Evolutionary conservation across 2,113 vertebrate genomes (phyloP).

Genomic region (Zootoca vivipara): DNA sequence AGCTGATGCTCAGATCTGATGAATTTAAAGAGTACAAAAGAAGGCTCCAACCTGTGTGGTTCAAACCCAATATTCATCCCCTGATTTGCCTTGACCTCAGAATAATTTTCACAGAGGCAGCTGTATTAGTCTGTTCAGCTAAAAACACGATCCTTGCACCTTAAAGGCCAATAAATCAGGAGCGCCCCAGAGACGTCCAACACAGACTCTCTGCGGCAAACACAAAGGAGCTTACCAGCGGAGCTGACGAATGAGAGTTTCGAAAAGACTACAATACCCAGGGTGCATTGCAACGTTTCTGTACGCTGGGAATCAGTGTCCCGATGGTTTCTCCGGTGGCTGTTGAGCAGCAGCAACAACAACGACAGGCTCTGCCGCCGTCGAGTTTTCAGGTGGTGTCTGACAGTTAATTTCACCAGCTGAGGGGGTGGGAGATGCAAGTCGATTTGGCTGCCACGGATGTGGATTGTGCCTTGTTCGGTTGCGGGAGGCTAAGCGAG

Average conservation of each 20-base stretch:
- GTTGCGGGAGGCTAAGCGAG: neutral
- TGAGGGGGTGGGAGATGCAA: too few species aligned
- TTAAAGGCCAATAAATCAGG: neutral
- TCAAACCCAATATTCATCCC: neutral
- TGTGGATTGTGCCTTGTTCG: neutral
- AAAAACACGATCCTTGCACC: neutral
- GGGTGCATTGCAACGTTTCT: neutral
- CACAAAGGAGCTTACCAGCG: neutral
- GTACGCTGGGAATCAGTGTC: neutral
- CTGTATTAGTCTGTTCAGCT: neutral
- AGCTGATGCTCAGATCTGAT: neutral
- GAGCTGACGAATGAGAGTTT: too few species aligned
- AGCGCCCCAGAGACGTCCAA: too few species aligned
- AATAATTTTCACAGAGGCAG: neutral
- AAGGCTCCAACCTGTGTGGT: neutral
- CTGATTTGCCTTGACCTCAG: neutral
- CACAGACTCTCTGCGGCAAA: too few species aligned
- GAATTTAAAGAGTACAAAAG: neutral
- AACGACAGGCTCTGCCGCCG: too few species aligned
- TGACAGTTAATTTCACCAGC: neutral
- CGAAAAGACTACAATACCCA: constrained; percentile 11
- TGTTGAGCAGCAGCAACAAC: neutral
- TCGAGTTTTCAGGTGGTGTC: neutral
- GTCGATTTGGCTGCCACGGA: too few species aligned
- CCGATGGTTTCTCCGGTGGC: too few species aligned